A percentile compares a stretch with the other conserved stretches of the same genome.
Evolutionary conservation across 2,888 invertebrate genomes (phyloP).

Genomic region (Boloria euphrosyne): DNA sequence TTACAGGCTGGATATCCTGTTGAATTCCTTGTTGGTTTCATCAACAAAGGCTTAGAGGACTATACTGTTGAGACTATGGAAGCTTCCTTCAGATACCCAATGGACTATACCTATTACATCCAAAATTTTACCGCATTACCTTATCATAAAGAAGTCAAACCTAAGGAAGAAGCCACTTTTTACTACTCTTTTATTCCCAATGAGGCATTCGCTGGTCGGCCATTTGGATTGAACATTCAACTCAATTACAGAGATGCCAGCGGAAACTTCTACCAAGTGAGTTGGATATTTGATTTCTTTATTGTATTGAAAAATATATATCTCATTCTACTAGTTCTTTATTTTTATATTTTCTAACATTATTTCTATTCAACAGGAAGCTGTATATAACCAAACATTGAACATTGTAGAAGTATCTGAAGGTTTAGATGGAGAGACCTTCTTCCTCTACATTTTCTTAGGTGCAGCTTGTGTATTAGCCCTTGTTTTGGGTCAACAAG

Average conservation of each 20-base stretch:
- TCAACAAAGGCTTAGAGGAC: slow-evolving; percentile 95
- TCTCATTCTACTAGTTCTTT: not conserved
- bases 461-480: slow-evolving; percentile 94
- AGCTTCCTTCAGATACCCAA: slow-evolving; percentile 98
- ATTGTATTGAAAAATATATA: not conserved
- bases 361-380: slow-evolving; percentile 83
- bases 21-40: slow-evolving; percentile 97
- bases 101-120: slow-evolving; percentile 98
- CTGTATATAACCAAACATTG: slow-evolving; percentile 98
- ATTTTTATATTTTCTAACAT: not conserved
- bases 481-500: slow-evolving; percentile 94
- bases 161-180: slow-evolving; percentile 96
- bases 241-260: slow-evolving; percentile 92
- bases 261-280: slow-evolving; percentile 83
- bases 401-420: slow-evolving; percentile 98
- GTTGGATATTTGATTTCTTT: not conserved
- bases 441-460: slow-evolving; percentile 98
- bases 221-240: slow-evolving; percentile 97
- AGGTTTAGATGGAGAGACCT: slow-evolving; percentile 98
- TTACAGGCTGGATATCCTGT: slow-evolving; percentile 95
- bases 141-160: slow-evolving; percentile 93
- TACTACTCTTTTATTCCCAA: slow-evolving; percentile 97
- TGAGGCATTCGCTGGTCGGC: slow-evolving; percentile 97
- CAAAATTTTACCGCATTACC: slow-evolving; percentile 98
- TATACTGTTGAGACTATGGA: slow-evolving; percentile 96